A percentile compares a stretch with the other conserved stretches of the same genome.
These are phyloP conservation scores for Tetragonula clypearis DNA, from an alignment of 1,140 invertebrate species.

Conservation along the genomic window DNA sequence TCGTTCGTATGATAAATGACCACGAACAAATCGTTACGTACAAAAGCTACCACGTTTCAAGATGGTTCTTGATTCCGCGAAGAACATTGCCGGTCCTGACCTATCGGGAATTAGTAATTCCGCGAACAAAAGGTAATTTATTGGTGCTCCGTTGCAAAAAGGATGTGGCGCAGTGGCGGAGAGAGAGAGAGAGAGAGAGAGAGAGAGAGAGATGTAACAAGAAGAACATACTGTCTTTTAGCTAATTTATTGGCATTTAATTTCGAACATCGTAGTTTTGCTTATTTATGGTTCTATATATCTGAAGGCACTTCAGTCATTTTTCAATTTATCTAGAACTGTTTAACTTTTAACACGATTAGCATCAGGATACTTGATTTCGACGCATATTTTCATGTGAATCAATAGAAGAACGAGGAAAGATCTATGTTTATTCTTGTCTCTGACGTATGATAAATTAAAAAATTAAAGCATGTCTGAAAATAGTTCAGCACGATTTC, in stretches of 20 bases:
- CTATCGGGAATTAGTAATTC: slow-evolving; percentile 58
- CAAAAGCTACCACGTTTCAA: slow-evolving; percentile 48
- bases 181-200: background rate
- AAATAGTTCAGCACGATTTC: no score
- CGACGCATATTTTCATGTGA: no score
- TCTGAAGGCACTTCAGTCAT: no score
- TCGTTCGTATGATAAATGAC: slow-evolving; percentile 41
- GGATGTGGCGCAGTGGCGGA: background rate
- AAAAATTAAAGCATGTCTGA: no score
- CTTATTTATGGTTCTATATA: no score
- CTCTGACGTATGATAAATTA: no score
- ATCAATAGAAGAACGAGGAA: no score
- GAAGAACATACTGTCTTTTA: background rate
- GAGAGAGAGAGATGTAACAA: background rate
- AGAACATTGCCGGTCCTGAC: slow-evolving; percentile 15
- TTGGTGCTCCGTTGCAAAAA: slow-evolving; percentile 39
- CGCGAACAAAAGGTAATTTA: slow-evolving; percentile 65
- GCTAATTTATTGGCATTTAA: background rate
- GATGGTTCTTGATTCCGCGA: slow-evolving; percentile 39
- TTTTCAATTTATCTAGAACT: no score
- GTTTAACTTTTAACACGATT: no score
- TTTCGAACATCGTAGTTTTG: background rate
- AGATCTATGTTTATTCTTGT: no score
- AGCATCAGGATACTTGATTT: no score
- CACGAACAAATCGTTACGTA: slow-evolving; percentile 43